Percentiles rank a stretch among this genome's conserved stretches.
Conservation (phyloP, 2,113 vertebrate species). For the Elephantulus edwardii region DNA sequence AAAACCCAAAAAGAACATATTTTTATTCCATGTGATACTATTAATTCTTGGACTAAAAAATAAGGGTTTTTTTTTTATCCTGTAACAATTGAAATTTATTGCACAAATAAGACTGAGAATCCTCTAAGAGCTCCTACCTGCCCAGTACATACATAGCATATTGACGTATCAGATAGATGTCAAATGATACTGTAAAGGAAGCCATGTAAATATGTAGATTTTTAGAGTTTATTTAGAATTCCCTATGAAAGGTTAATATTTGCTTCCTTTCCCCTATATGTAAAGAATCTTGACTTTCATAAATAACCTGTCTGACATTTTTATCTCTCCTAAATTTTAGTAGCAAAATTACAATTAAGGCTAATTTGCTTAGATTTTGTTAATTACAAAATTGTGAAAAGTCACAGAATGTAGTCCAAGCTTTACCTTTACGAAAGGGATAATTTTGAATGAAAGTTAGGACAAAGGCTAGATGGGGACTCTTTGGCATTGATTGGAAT, state of each 20-base stretch:
- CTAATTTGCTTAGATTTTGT: background rate
- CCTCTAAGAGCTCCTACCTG: background rate
- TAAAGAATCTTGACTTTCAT: background rate
- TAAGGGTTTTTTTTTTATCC: background rate
- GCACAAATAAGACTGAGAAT: background rate
- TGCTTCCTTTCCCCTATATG: background rate
- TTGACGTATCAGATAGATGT: background rate
- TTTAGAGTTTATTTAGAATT: background rate
- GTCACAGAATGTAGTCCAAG: background rate
- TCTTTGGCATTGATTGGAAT: background rate
- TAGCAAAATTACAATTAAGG: background rate
- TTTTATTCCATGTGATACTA: background rate
- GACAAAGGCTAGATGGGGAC: background rate
- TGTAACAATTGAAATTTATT: background rate
- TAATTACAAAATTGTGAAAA: background rate
- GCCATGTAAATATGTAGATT: background rate
- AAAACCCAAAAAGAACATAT: background rate
- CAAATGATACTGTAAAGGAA: no score
- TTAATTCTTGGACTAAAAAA: background rate
- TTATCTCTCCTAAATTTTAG: background rate
- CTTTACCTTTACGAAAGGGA: background rate
- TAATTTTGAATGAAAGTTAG: background rate
- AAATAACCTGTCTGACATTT: background rate
- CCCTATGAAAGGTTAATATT: background rate
- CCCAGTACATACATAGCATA: fast-evolving